A percentile compares a stretch with the other conserved stretches of the same genome.
These are phyloP conservation scores for Melieria crassipennis DNA, from an alignment of 2,888 invertebrate genomes.

Conservation along the genomic window DNA sequence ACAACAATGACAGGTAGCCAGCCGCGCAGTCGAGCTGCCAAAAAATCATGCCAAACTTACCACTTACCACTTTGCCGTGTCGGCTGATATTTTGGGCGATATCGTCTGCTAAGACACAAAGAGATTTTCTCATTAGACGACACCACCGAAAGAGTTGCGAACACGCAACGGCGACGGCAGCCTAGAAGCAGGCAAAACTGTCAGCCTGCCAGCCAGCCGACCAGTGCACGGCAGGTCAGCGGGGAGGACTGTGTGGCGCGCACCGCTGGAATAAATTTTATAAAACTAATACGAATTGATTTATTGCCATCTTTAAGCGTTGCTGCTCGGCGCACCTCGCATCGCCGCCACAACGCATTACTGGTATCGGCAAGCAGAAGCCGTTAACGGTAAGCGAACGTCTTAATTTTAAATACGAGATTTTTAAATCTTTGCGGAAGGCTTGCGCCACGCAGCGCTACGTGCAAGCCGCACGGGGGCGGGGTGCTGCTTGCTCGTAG, in stretches of 20 bases:
- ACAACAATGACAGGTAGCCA: background rate
- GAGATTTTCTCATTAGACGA: constrained; percentile 60
- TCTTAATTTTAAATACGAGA: constrained; percentile 32
- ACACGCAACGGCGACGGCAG: background rate
- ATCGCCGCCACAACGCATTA: background rate
- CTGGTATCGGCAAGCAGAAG: background rate
- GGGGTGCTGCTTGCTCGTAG: background rate
- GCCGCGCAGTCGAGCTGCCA: background rate
- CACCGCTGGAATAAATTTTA: constrained; percentile 64
- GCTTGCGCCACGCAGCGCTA: background rate
- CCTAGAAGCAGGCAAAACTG: background rate
- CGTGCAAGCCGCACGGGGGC: too few species aligned
- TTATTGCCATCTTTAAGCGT: constrained; percentile 56
- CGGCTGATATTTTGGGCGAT: too few species aligned
- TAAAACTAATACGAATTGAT: constrained; percentile 65
- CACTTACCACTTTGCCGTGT: constrained; percentile 33
- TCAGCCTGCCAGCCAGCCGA: background rate
- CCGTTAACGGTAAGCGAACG: constrained; percentile 15
- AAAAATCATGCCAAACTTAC: constrained; percentile 13
- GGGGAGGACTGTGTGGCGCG: background rate
- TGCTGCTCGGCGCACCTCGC: constrained; percentile 17
- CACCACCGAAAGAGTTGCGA: constrained; percentile 21
- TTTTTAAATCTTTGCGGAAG: constrained; percentile 33
- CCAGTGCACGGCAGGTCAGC: too few species aligned
- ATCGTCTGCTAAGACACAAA: constrained; percentile 3